These are phyloP conservation scores for Ailurus styani DNA, from an alignment of 2,113 vertebrate genomes.

Conservation along the genomic window DNA sequence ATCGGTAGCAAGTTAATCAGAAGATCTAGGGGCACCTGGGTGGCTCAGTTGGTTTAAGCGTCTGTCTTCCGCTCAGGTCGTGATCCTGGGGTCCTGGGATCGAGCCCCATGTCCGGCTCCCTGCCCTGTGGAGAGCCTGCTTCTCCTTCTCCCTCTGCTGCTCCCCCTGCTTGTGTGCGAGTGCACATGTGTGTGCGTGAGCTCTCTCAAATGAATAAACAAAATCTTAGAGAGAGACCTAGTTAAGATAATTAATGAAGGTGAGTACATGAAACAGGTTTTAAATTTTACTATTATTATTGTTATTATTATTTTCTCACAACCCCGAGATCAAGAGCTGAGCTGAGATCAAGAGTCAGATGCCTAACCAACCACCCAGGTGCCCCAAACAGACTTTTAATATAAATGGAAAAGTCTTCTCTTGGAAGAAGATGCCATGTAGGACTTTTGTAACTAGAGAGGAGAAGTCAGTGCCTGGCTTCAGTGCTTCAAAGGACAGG, in stretches of 20 bases:
- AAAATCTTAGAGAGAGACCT: not conserved
- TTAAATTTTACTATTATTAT: not conserved
- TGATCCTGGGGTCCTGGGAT: not conserved
- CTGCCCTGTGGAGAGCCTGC: not conserved
- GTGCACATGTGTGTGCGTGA: no score
- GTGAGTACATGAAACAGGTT: not conserved
- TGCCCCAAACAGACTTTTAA: not conserved
- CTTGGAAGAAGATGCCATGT: not conserved
- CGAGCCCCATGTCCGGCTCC: rapidly evolving
- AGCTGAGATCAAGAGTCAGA: not conserved
- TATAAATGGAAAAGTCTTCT: not conserved
- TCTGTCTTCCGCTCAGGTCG: not conserved
- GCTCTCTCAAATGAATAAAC: not conserved
- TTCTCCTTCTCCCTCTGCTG: not conserved
- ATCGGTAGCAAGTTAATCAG: not conserved
- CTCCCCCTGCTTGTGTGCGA: not conserved
- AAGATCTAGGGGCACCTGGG: not conserved
- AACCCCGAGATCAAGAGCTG: not conserved
- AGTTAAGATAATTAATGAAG: not conserved
- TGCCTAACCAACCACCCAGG: not conserved
- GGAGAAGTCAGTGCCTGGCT: not conserved
- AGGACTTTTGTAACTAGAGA: not conserved
- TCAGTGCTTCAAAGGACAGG: not conserved
- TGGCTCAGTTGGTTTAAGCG: not conserved
- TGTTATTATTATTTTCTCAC: not conserved